Percentiles rank a stretch among this genome's conserved stretches.
Conservation (phyloP, 2,113 vertebrate species). For the Megaceryle maxima region DNA sequence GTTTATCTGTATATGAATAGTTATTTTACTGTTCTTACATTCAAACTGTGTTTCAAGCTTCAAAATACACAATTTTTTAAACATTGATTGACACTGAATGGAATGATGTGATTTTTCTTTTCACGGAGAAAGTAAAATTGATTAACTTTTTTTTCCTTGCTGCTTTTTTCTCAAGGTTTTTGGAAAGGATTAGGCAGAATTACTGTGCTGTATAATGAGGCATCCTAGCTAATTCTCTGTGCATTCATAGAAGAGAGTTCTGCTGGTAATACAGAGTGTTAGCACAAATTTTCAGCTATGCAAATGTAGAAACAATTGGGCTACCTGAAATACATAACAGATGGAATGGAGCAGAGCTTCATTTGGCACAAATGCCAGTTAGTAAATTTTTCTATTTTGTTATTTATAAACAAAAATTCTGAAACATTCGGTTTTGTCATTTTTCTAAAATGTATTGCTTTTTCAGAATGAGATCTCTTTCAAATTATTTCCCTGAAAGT, state of each 20-base stretch:
- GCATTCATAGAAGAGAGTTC: background rate
- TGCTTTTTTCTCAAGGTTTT: background rate
- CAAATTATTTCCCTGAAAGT: background rate
- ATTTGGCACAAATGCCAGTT: background rate
- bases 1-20: background rate
- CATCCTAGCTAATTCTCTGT: background rate
- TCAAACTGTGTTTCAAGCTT: background rate
- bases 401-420: background rate
- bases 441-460: background rate
- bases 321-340: background rate
- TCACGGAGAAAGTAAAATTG: background rate
- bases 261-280: background rate
- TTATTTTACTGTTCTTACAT: background rate
- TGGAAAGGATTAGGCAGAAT: background rate
- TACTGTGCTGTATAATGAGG: background rate
- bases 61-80: background rate
- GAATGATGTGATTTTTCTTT: background rate
- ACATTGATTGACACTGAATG: background rate
- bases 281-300: background rate
- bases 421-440: background rate
- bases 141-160: background rate
- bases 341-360: background rate
- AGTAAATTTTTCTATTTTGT: background rate
- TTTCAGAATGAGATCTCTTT: background rate
- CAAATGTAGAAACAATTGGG: background rate